phyloP scores from a whole-genome alignment of 2,888 invertebrate genomes.

The Pteria penguin region DNA sequence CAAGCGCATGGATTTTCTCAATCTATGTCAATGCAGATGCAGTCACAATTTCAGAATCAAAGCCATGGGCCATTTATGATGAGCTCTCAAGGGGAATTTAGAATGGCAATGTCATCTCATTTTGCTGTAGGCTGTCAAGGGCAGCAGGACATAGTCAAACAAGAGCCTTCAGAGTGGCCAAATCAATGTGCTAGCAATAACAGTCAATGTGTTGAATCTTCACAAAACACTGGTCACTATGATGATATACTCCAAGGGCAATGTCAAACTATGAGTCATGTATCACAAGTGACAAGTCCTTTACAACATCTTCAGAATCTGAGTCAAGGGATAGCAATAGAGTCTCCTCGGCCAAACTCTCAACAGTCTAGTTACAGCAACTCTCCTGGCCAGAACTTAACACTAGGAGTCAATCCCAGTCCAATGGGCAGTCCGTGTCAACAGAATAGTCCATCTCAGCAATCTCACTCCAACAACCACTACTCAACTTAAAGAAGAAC shows the following conservation, averaged over 20 bases:
- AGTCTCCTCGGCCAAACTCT: neutral
- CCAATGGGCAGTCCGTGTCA: neutral
- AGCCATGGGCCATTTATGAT: neutral
- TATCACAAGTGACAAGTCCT: slow-evolving; percentile 8
- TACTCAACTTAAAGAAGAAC: neutral
- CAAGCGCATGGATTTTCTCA: neutral
- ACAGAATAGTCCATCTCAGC: neutral
- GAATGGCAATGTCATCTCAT: slow-evolving; percentile 16
- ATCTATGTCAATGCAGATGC: slow-evolving; percentile 10
- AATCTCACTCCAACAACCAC: neutral
- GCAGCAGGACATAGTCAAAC: slow-evolving; percentile 38
- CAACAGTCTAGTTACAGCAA: neutral
- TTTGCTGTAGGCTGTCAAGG: slow-evolving; percentile 2
- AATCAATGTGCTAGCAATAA: neutral
- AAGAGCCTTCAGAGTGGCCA: slow-evolving; percentile 44
- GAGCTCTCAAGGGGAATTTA: slow-evolving; percentile 1
- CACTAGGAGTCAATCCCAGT: neutral
- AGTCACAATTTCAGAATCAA: slow-evolving; percentile 5
- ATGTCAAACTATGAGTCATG: neutral
- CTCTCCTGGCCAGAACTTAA: neutral
- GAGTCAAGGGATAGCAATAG: slow-evolving; percentile 12
- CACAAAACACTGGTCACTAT: neutral
- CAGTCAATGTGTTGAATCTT: neutral
- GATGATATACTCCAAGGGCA: slow-evolving; percentile 3
- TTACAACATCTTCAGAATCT: slow-evolving; percentile 20